Base-by-base conservation (phyloP, 2,888 invertebrate species). In the Blastobasis adustella region DNA sequence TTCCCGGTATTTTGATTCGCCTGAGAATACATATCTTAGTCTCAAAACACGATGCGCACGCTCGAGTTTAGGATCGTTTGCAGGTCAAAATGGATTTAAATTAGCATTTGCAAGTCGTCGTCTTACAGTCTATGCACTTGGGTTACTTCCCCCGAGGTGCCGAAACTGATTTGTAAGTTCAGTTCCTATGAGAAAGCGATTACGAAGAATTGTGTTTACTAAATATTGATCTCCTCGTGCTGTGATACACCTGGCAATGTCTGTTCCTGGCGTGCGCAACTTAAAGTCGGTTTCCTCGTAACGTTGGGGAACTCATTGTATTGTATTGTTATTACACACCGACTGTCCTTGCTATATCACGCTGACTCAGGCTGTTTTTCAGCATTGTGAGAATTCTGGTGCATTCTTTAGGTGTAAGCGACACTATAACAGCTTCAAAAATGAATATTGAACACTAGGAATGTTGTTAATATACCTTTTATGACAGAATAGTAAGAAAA, bases 201-300 rank as follows among this genome's bases (percentile, higher is more conserved):
- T 53, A n/a, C 47, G 49, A 54, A 51, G 47, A 46, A 51, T 49
- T 9, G 45, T 54, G 49, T 49, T 46, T 23, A 51, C 54, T 45
- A 49, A 51, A 47, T 47, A 51, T 44, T 51, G 49, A 49, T 47
- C 40, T 3, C 9, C 40, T 40, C 47, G 45, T 54, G 51, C 49
- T 51, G 46, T 51, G 43, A 40, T 54, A 47, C 47, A 54, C 47
- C 51, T 51, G 44, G 51, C 40, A 39, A 44, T 50, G 46, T 46
- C 50, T 37, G 49, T 52, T 47, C 46, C 50, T 52, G 50, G 48
- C 50, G 47, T 52, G 39, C 49, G 39, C 52, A 52, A 44, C 6
- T 9, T 40, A 8, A 40, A 40, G 9, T 40, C 6, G 6, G 6
- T 40, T 40, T 40, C 3, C 40, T 40, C 40, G 40, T 40, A 40